A percentile compares a stretch with the other conserved stretches of the same genome.
Evolutionary conservation across 1,140 invertebrate genomes (phyloP).

Genomic region (Dinothrombium tinctorium): DNA sequence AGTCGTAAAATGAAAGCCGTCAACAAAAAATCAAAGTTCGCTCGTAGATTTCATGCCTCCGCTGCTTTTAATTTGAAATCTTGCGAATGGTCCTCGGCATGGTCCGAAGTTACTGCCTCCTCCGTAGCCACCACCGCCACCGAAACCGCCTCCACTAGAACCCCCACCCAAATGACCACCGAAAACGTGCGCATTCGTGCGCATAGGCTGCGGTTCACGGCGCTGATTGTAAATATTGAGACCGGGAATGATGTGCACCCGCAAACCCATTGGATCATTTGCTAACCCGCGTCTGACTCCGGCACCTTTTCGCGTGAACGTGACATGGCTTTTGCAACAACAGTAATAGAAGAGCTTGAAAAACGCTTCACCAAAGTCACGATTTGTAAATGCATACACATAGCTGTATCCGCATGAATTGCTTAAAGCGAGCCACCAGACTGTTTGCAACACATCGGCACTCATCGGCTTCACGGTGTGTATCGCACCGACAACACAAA

Average conservation of each 20-base stretch:
- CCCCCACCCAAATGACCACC: not conserved
- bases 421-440: slow-evolving; percentile 38
- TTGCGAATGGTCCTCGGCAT: too few species aligned
- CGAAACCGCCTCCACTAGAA: not conserved
- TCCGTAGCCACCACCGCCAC: not conserved
- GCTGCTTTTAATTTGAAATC: too few species aligned
- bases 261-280: slow-evolving; percentile 18
- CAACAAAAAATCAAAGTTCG: too few species aligned
- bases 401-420: slow-evolving; percentile 41
- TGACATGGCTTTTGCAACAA: slow-evolving; percentile 51
- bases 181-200: not conserved
- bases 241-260: slow-evolving; percentile 49
- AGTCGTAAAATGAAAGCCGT: too few species aligned
- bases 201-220: slow-evolving; percentile 1
- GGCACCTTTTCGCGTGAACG: slow-evolving; percentile 22
- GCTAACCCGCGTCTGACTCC: not conserved
- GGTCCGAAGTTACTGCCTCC: not conserved
- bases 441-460: slow-evolving; percentile 30
- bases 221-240: slow-evolving; percentile 36
- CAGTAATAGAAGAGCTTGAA: slow-evolving; percentile 53
- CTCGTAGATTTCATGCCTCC: too few species aligned
- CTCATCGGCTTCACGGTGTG: slow-evolving; percentile 15
- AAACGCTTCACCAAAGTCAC: slow-evolving; percentile 45
- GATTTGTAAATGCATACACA: slow-evolving; percentile 36
- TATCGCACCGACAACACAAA: slow-evolving; percentile 18